Percentiles rank a stretch among this genome's conserved stretches.
Evolutionary conservation across 2,113 vertebrate genomes (phyloP).

Genomic region (Greenwoodochromis staneri): DNA sequence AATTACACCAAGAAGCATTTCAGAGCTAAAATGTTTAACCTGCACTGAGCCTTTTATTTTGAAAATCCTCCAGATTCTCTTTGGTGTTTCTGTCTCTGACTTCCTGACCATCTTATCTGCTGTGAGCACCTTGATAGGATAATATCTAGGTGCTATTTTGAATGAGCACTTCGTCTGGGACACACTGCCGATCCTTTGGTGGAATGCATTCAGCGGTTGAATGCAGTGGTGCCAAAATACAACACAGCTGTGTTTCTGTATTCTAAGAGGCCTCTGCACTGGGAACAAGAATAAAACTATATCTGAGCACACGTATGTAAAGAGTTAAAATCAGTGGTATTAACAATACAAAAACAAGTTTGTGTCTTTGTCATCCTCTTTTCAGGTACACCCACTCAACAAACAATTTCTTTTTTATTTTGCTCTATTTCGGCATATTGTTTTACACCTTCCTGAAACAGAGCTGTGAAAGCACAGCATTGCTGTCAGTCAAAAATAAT

Average conservation of each 20-base stretch:
- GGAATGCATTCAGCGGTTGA: not conserved
- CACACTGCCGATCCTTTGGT: not conserved
- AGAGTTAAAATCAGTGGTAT: not conserved
- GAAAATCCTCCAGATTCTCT: not conserved
- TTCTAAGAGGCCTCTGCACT: not conserved
- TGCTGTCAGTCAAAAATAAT: not conserved
- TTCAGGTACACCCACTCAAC: not conserved
- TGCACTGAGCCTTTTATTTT: not conserved
- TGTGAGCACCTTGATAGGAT: not conserved
- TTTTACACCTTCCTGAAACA: not conserved
- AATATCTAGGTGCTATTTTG: not conserved
- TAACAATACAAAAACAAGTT: not conserved
- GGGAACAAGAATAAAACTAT: not conserved
- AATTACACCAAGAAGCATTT: not conserved
- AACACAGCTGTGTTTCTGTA: not conserved
- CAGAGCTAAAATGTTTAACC: not conserved
- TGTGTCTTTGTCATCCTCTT: not conserved
- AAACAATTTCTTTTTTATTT: not conserved
- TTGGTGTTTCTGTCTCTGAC: not conserved
- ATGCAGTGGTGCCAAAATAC: not conserved
- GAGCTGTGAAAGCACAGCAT: not conserved
- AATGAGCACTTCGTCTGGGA: not conserved
- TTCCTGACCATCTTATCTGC: not conserved
- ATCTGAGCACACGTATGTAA: not conserved
- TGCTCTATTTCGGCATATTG: not conserved